phyloP scores from a whole-genome alignment of 2,797 vertebrate genomes.

The Hydrolagus colliei region DNA sequence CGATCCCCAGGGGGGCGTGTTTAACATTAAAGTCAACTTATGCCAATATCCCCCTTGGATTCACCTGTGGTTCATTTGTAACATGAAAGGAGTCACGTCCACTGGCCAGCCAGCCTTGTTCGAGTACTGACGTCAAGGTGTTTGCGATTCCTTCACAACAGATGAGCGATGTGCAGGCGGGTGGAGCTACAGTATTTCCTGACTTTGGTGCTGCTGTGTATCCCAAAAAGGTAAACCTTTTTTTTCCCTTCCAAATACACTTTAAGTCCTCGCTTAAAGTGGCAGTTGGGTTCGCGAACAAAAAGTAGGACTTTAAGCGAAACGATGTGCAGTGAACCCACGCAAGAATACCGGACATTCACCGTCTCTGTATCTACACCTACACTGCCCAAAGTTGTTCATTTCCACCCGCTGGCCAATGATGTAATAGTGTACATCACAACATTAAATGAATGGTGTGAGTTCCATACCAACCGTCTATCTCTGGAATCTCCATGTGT shows the following conservation, averaged over 20 bases:
- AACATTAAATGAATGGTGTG: too few species aligned
- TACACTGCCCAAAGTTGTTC: too few species aligned
- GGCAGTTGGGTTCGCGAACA: too few species aligned
- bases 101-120: neutral
- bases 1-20: neutral
- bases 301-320: too few species aligned
- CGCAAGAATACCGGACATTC: too few species aligned
- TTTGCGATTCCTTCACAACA: conserved; percentile 43
- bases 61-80: conserved; percentile 3
- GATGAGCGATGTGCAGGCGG: conserved; percentile 96
- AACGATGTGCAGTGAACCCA: too few species aligned
- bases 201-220: conserved; percentile 86
- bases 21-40: neutral
- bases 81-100: neutral
- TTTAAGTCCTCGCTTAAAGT: neutral
- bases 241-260: neutral
- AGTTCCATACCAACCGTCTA: neutral
- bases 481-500: neutral
- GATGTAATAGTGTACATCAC: neutral
- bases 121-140: neutral
- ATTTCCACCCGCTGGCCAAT: too few species aligned
- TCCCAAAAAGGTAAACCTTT: conserved; percentile 77
- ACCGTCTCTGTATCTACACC: too few species aligned
- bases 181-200: conserved; percentile 91
- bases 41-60: neutral